These are phyloP conservation scores for Caerostris darwini DNA, from an alignment of 1,140 invertebrate species.

Conservation along the genomic window DNA sequence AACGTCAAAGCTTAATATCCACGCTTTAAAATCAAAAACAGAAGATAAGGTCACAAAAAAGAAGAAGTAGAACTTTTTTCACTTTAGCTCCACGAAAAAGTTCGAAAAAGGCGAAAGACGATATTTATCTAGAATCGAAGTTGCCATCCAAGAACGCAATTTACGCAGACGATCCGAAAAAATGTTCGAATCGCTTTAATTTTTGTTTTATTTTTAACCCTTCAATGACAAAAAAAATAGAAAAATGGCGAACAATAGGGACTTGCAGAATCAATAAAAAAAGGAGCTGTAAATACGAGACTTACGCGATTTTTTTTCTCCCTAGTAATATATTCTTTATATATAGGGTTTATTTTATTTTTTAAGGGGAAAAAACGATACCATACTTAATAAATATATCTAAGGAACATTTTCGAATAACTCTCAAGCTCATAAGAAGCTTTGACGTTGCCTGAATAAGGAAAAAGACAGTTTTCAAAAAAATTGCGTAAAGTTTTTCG, in stretches of 20 bases:
- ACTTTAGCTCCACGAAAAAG: background rate
- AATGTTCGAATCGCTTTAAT: conserved; percentile 3
- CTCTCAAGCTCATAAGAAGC: background rate
- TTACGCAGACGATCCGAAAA: conserved; percentile 29
- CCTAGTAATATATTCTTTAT: background rate
- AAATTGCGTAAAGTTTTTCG: background rate
- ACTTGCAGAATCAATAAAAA: conserved; percentile 28
- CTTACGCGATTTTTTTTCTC: background rate
- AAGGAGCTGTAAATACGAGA: conserved; percentile 25
- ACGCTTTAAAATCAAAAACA: conserved; percentile 20
- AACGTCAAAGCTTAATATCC: conserved; percentile 15
- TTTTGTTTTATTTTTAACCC: conserved; percentile 13
- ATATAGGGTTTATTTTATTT: conserved; percentile 37
- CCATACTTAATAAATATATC: conserved; percentile 19
- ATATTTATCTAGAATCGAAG: conserved; percentile 24
- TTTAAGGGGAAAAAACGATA: background rate
- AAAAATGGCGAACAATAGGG: background rate
- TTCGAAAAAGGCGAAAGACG: background rate
- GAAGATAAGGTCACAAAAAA: background rate
- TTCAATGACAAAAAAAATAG: background rate
- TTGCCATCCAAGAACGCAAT: conserved; percentile 8
- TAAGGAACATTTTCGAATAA: background rate
- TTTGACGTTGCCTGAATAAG: conserved; percentile 1
- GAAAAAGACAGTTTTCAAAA: background rate
- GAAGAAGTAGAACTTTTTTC: background rate